Evolutionary conservation across 2,797 vertebrate species (phyloP).

Genomic region (Threskiornis aethiopicus): DNA sequence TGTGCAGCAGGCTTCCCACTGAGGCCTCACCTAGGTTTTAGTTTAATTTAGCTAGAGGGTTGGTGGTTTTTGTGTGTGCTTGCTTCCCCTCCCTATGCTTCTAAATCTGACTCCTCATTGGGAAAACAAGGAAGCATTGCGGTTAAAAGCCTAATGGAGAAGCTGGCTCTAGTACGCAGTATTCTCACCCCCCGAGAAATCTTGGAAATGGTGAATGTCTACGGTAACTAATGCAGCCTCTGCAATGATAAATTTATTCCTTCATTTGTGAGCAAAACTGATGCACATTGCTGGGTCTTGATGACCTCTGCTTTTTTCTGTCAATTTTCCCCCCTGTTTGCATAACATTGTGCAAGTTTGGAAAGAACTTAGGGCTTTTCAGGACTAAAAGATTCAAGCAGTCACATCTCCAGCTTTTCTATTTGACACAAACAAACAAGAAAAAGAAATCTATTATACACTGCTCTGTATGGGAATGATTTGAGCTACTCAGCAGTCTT

Average conservation of each 20-base stretch:
- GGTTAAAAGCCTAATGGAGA: slow-evolving; percentile 61
- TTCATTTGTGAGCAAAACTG: slow-evolving; percentile 42
- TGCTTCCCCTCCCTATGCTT: neutral
- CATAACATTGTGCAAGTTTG: neutral
- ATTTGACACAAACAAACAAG: slow-evolving; percentile 14
- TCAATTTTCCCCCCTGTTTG: neutral
- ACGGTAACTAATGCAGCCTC: neutral
- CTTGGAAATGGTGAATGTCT: slow-evolving; percentile 58
- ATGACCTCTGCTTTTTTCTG: neutral
- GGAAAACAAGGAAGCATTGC: slow-evolving; percentile 50
- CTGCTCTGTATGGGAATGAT: slow-evolving; percentile 40
- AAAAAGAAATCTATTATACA: slow-evolving; percentile 34
- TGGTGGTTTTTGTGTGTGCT: neutral
- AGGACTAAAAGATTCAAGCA: neutral
- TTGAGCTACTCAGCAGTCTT: slow-evolving; percentile 64
- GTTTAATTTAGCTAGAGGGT: slow-evolving; percentile 56
- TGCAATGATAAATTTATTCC: slow-evolving; percentile 50
- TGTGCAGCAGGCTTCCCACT: neutral
- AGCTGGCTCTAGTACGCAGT: slow-evolving; percentile 33
- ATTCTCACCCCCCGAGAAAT: slow-evolving; percentile 65
- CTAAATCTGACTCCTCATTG: slow-evolving; percentile 6
- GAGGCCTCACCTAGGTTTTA: slow-evolving; percentile 37
- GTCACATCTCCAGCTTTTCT: slow-evolving; percentile 21
- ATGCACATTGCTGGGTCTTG: slow-evolving; percentile 4
- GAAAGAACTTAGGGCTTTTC: slow-evolving; percentile 15